A percentile compares a stretch with the other conserved stretches of the same genome.
Conservation (phyloP, 2,113 vertebrate genomes). For the Callionymus lyra region DNA sequence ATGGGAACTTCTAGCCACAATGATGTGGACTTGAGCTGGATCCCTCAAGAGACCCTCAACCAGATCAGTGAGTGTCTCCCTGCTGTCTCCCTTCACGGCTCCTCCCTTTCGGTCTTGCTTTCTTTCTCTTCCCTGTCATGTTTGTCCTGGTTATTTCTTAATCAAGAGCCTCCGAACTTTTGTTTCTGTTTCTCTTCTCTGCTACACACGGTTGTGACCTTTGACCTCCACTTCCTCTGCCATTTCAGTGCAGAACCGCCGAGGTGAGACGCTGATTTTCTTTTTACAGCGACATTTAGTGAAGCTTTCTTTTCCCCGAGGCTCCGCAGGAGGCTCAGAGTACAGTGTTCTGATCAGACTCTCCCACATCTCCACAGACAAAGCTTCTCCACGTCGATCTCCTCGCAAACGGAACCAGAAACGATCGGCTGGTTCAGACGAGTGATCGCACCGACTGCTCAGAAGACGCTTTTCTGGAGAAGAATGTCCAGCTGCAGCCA, state of each 20-base stretch:
- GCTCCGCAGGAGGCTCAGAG: background rate
- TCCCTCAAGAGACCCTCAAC: constrained; percentile 95
- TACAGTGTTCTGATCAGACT: background rate
- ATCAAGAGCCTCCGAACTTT: no score
- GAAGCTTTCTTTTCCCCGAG: constrained; percentile 11
- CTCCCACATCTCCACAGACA: constrained; percentile 67
- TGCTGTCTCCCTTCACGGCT: background rate
- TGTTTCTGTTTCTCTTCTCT: no score
- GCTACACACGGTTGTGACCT: no score
- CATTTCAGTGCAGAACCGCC: constrained; percentile 96
- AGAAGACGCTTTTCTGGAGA: no score
- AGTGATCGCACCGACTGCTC: constrained; percentile 64
- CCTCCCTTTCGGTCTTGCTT: background rate
- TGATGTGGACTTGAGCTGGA: constrained; percentile 97
- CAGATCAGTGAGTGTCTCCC: constrained; percentile 84
- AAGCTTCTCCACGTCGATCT: constrained; percentile 87
- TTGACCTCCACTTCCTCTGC: constrained; percentile 19
- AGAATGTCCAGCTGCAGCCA: no score
- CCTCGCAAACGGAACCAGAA: constrained; percentile 93
- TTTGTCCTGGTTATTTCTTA: no score
- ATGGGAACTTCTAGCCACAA: constrained; percentile 94
- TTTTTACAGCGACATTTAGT: no score
- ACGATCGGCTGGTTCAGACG: constrained; percentile 91
- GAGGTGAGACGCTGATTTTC: constrained; percentile 78
- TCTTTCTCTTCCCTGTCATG: constrained; percentile 42